Evolutionary conservation across 2,888 invertebrate species (phyloP).

Genomic region (Invenusta paracnida): DNA sequence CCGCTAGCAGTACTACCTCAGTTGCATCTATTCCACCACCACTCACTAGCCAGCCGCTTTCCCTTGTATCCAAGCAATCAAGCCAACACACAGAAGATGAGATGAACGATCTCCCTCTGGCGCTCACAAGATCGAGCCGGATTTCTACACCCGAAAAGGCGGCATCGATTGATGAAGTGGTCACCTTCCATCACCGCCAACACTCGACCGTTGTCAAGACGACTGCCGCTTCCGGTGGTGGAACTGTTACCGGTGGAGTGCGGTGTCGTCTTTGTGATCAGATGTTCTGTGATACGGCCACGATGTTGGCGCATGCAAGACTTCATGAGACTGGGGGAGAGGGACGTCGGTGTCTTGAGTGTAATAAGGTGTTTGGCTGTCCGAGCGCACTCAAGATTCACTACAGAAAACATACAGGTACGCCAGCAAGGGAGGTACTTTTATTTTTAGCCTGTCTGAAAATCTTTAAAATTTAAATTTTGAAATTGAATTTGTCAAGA

Average conservation of each 20-base stretch:
- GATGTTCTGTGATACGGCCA: background rate
- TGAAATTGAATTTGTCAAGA: no score
- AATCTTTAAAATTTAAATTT: no score
- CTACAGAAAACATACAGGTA: conserved; percentile 42
- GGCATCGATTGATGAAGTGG: background rate
- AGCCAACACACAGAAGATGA: background rate
- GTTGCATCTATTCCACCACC: no score
- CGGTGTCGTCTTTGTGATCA: conserved; percentile 28
- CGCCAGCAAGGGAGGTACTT: background rate
- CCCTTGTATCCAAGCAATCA: background rate
- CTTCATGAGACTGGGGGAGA: conserved; percentile 32
- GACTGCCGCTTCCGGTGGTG: no score
- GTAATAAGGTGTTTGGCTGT: conserved; percentile 42
- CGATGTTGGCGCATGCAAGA: background rate
- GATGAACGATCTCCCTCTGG: background rate
- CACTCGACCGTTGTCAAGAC: background rate
- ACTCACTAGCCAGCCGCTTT: background rate
- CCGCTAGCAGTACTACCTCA: background rate
- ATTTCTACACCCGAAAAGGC: background rate
- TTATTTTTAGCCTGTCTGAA: no score
- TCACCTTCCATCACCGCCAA: background rate
- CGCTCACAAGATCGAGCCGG: background rate
- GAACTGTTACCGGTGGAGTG: background rate
- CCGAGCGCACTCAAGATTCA: conserved; percentile 43
- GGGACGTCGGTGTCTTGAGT: conserved; percentile 35